Evolutionary conservation across 2,797 vertebrate species (phyloP), one percentile per base, ranked within the genome.

Genomic region (Aythya fuligula): DNA sequence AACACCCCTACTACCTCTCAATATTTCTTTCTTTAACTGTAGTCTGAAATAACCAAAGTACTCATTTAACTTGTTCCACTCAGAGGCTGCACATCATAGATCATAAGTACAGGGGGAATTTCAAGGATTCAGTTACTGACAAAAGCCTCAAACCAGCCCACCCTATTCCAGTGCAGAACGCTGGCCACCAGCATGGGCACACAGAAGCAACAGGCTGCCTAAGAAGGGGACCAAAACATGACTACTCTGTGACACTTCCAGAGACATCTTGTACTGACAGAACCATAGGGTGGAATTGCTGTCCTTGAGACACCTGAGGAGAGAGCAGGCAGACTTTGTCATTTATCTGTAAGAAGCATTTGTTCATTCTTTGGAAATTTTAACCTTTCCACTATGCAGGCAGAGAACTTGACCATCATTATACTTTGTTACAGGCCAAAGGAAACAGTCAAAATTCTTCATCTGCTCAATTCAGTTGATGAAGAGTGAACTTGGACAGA

Each of bases 31-130:
- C 24, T 17, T 18, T 9, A 45, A 12, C 36, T n/a, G 6, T 13
- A 16, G 3, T 34, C 30, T 36, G 60, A 54, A 32, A 36, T 18
- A 30, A 20, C 51, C 27, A 27, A 6, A 66, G 36, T 4, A 9
- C 38, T 58, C 30, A 22, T 41, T 13, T 14, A 22, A 12, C 27
- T 5, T 13, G 61, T 67, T 45, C 9, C 13, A 1, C 32, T 21
- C 56, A 19, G 60, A n/a, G 19, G 51, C 7, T 1, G 0, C 57
- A 34, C 36, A 32, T 11, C n/a, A 11, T 1, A 11, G 53, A 19
- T 71, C 54, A n/a, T 45, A 39, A 25, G 18, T 9, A 17, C 9
- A 15, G 45, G 70, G 30, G 45, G 45, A 60, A 32, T 47, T 73
- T 56, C 34, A 18, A 14, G 27, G 60, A 20, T 27, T 7, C 9